Evolutionary conservation across 2,797 vertebrate genomes (phyloP).

Genomic region (Microchirus variegatus): DNA sequence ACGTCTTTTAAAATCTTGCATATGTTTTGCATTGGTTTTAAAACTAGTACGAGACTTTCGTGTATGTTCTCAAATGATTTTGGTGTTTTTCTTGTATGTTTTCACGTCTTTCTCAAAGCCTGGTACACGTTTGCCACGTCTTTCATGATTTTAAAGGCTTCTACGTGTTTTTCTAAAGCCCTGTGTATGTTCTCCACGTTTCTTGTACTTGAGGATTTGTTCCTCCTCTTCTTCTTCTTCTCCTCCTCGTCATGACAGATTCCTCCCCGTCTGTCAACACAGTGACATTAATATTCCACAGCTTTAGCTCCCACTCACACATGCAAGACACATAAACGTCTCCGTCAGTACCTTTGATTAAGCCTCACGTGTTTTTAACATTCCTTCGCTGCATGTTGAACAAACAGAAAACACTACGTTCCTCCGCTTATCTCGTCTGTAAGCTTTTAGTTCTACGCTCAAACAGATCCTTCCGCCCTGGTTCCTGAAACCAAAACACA

Average conservation of each 20-base stretch:
- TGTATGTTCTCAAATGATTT: too few species aligned
- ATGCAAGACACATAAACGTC: slow-evolving; percentile 6
- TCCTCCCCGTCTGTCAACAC: slow-evolving; percentile 51
- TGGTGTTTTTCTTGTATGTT: too few species aligned
- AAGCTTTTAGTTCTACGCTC: slow-evolving; percentile 12
- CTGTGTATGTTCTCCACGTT: background rate
- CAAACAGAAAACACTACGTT: background rate
- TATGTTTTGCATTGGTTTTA: too few species aligned
- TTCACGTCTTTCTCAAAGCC: too few species aligned
- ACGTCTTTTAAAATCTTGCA: too few species aligned
- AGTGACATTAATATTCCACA: slow-evolving; percentile 40
- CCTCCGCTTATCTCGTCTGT: slow-evolving; percentile 1
- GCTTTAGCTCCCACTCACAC: slow-evolving; percentile 8
- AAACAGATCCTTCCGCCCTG: background rate
- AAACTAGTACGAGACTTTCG: too few species aligned
- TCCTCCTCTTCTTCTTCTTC: too few species aligned
- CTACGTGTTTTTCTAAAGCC: slow-evolving; percentile 9
- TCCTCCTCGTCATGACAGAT: slow-evolving; percentile 31
- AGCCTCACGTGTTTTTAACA: slow-evolving; percentile 29
- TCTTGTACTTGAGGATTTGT: background rate
- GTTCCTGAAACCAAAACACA: slow-evolving; percentile 25
- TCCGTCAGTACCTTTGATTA: slow-evolving; percentile 60
- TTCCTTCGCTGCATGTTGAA: slow-evolving; percentile 12
- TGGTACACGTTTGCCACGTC: too few species aligned
- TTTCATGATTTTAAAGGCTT: background rate